Evolutionary conservation across 2,797 vertebrate genomes (phyloP).

Genomic region (Premnoplex brunnescens): DNA sequence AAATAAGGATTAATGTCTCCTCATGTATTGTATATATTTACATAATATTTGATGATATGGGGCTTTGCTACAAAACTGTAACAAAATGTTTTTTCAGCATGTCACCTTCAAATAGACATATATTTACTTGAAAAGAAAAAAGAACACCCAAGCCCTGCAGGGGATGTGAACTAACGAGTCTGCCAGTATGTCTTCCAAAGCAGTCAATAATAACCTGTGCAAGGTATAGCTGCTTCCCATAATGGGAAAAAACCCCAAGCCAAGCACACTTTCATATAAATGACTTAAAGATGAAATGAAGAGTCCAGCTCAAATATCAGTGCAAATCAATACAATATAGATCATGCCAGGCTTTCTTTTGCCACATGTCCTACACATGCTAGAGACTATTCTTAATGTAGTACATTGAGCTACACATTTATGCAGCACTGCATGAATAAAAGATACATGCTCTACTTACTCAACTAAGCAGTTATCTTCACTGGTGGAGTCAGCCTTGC

Average conservation of each 20-base stretch:
- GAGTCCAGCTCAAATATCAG: background rate
- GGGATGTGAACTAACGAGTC: background rate
- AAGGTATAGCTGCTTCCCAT: background rate
- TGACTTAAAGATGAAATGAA: background rate
- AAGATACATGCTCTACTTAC: background rate
- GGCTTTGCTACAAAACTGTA: background rate
- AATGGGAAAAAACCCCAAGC: background rate
- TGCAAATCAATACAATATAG: background rate
- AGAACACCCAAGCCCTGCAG: background rate
- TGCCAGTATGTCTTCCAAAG: background rate
- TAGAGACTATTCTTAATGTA: background rate
- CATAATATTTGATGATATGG: background rate
- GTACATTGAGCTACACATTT: background rate
- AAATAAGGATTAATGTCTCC: background rate
- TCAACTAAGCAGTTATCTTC: background rate
- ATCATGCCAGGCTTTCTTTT: background rate
- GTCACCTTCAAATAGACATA: background rate
- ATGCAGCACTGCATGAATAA: background rate
- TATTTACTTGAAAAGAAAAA: background rate
- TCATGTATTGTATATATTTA: background rate
- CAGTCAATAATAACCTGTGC: background rate
- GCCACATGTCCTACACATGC: background rate
- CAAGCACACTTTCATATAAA: background rate
- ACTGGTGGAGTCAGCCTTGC: background rate
- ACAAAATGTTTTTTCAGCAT: background rate